Conservation (phyloP, 2,888 invertebrate genomes). For the Leucozona laternaria region DNA sequence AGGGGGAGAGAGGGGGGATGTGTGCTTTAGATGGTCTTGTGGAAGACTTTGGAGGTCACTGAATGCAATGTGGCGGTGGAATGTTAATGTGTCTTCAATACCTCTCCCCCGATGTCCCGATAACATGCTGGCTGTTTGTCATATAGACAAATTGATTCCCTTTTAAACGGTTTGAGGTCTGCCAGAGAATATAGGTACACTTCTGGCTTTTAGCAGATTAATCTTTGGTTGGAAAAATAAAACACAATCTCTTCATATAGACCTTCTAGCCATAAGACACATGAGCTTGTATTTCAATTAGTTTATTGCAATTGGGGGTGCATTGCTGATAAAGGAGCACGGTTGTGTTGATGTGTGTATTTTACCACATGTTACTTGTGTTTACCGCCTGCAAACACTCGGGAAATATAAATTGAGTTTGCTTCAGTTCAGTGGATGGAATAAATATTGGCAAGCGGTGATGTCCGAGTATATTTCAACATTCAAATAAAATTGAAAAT, state of each 20-base stretch:
- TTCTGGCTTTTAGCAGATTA: conserved; percentile 33
- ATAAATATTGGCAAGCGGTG: conserved; percentile 16
- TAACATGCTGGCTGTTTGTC: neutral
- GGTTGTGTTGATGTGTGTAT: conserved; percentile 23
- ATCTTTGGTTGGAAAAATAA: conserved; percentile 3
- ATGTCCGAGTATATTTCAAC: neutral
- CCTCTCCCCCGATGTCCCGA: neutral
- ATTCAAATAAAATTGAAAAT: conserved; percentile 28
- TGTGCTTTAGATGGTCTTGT: neutral
- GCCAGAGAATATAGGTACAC: neutral
- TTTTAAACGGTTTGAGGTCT: conserved; percentile 10
- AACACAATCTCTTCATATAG: neutral
- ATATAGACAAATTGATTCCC: conserved; percentile 31
- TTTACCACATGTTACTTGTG: conserved; percentile 35
- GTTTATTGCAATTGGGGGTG: conserved; percentile 46
- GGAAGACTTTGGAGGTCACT: neutral
- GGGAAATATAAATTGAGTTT: conserved; percentile 26
- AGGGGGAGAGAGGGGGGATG: neutral
- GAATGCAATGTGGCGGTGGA: conserved; percentile 5
- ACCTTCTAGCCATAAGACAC: conserved; percentile 6
- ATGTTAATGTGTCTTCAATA: neutral
- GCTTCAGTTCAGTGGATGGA: conserved; percentile 38
- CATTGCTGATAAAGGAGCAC: conserved; percentile 31
- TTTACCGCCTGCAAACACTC: neutral
- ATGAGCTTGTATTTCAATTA: conserved; percentile 29